phyloP scores from a whole-genome alignment of 2,888 invertebrate genomes.

The Pemphredon lugubris region DNA sequence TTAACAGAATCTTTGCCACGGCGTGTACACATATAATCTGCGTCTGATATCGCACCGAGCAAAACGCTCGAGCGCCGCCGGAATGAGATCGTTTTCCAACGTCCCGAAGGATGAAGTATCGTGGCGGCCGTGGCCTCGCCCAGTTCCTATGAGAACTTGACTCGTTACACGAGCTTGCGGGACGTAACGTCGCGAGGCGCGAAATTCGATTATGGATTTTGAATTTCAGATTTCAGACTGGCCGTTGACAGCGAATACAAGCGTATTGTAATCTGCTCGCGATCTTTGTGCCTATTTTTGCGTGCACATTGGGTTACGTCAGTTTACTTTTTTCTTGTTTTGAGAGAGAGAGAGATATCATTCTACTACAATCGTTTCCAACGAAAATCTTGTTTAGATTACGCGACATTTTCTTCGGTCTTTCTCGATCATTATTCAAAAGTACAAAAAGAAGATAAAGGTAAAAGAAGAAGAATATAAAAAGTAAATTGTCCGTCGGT shows the following conservation, averaged over 20 bases:
- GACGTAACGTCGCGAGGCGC: neutral
- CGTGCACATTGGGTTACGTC: too few species aligned
- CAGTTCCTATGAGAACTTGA: slow-evolving; percentile 25
- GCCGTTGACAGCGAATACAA: too few species aligned
- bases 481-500: slow-evolving; percentile 3
- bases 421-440: neutral
- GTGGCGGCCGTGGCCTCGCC: slow-evolving; percentile 32
- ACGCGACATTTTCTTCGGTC: too few species aligned
- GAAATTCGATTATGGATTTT: neutral
- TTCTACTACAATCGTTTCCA: too few species aligned
- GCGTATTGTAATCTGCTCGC: too few species aligned
- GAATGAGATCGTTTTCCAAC: slow-evolving; percentile 53
- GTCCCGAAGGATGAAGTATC: slow-evolving; percentile 53
- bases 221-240: too few species aligned
- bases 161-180: neutral
- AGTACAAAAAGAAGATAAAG: too few species aligned
- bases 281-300: too few species aligned
- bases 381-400: too few species aligned
- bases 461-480: too few species aligned
- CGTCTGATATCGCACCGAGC: slow-evolving; percentile 54
- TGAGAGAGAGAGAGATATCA: too few species aligned
- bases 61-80: slow-evolving; percentile 42
- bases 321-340: too few species aligned
- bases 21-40: slow-evolving; percentile 55
- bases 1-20: slow-evolving; percentile 56